Conservation (phyloP, 2,797 vertebrate species). For the Vireo griseus region DNA sequence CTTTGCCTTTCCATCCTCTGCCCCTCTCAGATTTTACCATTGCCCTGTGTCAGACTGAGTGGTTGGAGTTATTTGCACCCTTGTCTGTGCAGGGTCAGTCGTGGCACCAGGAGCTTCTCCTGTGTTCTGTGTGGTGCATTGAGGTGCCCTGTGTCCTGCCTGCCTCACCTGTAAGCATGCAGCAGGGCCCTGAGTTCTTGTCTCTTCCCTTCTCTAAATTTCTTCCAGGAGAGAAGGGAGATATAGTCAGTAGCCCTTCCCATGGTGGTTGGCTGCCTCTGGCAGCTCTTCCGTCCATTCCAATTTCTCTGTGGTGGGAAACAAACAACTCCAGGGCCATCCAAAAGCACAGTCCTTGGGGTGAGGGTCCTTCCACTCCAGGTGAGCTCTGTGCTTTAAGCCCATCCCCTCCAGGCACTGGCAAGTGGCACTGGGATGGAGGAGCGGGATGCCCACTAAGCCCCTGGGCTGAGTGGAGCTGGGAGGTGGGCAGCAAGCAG, state of each 20-base stretch:
- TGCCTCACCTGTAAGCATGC: neutral
- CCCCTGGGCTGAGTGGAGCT: neutral
- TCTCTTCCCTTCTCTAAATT: neutral
- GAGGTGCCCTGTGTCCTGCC: neutral
- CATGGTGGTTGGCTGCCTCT: neutral
- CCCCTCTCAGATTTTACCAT: neutral
- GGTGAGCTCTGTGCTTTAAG: neutral
- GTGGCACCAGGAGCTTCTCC: neutral
- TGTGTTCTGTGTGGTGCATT: neutral
- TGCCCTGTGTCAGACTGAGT: neutral
- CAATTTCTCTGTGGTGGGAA: neutral
- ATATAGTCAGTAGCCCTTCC: neutral
- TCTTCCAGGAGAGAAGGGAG: neutral
- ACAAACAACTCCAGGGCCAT: neutral
- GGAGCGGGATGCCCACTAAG: fast-evolving
- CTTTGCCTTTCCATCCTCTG: neutral
- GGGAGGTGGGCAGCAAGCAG: neutral
- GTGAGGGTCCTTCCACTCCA: neutral
- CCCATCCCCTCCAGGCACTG: neutral
- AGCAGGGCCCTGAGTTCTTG: neutral
- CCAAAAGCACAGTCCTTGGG: neutral
- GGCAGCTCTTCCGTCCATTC: neutral
- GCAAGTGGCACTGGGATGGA: neutral
- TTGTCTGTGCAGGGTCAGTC: neutral
- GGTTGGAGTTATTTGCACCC: neutral